Evolutionary conservation across 2,113 vertebrate species (phyloP).

Genomic region (Callaeas wilsoni): DNA sequence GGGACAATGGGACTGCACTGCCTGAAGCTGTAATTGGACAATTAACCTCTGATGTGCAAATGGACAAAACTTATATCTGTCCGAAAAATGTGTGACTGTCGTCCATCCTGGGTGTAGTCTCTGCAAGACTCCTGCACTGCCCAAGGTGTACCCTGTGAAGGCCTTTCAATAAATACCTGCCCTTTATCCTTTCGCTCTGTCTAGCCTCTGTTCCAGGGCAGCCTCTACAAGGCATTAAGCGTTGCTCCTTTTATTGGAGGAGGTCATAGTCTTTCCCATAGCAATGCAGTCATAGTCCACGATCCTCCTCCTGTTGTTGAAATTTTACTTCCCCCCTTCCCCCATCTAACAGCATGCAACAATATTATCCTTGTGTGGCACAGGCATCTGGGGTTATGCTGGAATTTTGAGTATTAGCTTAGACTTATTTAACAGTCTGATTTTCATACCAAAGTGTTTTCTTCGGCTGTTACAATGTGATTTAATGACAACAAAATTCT

Average conservation of each 20-base stretch:
- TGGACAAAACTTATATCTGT: no score
- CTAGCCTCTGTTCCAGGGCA: no score
- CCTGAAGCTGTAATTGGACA: no score
- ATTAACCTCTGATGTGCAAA: no score
- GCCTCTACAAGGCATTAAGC: no score
- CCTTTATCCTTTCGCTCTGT: no score
- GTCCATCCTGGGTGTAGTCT: no score
- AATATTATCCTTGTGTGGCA: neutral
- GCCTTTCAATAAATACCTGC: no score
- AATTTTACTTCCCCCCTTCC: neutral
- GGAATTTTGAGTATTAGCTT: neutral
- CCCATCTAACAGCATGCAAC: neutral
- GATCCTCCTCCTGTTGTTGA: neutral
- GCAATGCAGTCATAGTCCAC: fast-evolving
- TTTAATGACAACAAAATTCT: neutral
- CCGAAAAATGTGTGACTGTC: no score
- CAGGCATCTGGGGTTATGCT: neutral
- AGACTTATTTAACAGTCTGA: neutral
- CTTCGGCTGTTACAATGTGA: neutral
- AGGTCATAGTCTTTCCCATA: neutral
- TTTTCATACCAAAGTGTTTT: neutral
- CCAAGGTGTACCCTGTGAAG: no score
- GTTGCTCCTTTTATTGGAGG: neutral
- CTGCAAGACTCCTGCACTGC: no score
- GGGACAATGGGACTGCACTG: no score